phyloP scores from a whole-genome alignment of 2,797 vertebrate genomes.

The Chromis chromis region DNA sequence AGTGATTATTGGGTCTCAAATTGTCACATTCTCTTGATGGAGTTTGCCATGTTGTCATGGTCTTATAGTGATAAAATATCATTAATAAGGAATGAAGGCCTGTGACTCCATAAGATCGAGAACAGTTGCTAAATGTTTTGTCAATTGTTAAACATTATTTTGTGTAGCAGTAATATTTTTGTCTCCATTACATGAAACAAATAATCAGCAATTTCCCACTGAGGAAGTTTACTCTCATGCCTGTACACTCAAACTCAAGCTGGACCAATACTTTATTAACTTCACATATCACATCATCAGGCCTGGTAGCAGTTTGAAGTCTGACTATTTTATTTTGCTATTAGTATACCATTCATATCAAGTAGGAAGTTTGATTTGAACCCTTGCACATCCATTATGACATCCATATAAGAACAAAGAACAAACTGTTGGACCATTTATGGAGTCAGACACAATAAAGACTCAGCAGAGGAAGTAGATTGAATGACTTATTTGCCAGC shows the following conservation, averaged over 20 bases:
- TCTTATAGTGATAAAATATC: no score
- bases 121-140: no score
- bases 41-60: no score
- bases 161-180: background rate
- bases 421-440: constrained; percentile 46
- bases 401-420: constrained; percentile 7
- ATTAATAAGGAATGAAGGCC: no score
- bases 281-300: background rate
- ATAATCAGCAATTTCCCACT: background rate
- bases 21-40: no score
- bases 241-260: background rate
- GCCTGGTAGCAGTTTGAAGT: background rate
- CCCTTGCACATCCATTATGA: constrained; percentile 19
- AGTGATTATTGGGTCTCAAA: background rate
- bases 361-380: constrained; percentile 7
- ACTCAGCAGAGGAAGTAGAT: constrained; percentile 31
- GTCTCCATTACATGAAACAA: background rate
- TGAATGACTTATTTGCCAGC: constrained; percentile 50
- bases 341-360: background rate
- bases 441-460: constrained; percentile 32
- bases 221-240: background rate
- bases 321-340: background rate
- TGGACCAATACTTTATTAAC: background rate
- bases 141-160: background rate
- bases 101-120: no score